Evolutionary conservation across 2,113 vertebrate species (phyloP).

Genomic region (Solea solea): DNA sequence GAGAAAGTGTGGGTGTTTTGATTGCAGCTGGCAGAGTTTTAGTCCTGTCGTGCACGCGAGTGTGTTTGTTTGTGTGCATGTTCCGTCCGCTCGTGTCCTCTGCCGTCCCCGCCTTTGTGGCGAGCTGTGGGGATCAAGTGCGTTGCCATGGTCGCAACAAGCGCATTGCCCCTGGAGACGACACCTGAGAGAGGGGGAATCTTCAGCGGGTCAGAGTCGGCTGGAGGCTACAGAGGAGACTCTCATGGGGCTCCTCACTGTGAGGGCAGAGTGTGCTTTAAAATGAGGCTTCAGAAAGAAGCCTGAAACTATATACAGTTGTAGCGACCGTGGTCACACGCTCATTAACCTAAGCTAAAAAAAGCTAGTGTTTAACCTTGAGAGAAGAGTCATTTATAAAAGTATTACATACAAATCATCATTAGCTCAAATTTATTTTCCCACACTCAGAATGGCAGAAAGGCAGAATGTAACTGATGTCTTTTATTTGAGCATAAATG

Average conservation of each 20-base stretch:
- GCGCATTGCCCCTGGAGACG: conserved; percentile 53
- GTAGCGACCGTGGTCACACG: not conserved
- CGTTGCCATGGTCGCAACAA: conserved; percentile 62
- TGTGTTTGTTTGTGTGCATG: not conserved
- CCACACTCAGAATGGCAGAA: too few relatives aligned
- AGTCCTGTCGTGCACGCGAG: not conserved
- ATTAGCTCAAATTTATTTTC: too few relatives aligned
- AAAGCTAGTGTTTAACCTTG: too few relatives aligned
- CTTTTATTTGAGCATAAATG: too few relatives aligned
- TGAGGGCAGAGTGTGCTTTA: conserved; percentile 45
- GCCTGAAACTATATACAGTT: conserved; percentile 38
- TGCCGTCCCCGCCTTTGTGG: conserved; percentile 61
- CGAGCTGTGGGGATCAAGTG: conserved; percentile 61
- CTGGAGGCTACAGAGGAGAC: conserved; percentile 39
- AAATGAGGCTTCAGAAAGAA: conserved; percentile 39
- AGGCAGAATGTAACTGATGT: too few relatives aligned
- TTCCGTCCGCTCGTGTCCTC: conserved; percentile 9
- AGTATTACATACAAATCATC: too few relatives aligned
- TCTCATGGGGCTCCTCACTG: conserved; percentile 48
- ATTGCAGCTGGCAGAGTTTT: not conserved
- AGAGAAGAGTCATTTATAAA: too few relatives aligned
- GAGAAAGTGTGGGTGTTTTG: not conserved
- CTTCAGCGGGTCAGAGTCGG: conserved; percentile 46
- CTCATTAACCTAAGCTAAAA: not conserved
- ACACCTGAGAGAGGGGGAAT: conserved; percentile 59